Conservation (phyloP, 2,113 vertebrate genomes). For the Pteropus alecto region DNA sequence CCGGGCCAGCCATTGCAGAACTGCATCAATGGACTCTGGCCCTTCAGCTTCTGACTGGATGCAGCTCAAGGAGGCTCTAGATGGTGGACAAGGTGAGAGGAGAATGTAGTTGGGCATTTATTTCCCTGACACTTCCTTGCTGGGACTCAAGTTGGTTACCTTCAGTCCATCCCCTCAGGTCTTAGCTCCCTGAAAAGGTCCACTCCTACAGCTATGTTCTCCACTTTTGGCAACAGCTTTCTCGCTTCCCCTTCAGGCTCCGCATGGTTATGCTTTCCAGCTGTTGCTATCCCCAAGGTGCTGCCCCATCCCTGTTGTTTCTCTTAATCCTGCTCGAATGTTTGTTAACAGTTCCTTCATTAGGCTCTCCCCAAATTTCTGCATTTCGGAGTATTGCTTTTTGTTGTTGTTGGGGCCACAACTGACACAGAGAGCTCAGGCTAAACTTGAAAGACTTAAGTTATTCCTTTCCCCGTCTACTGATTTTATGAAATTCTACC, state of each 20-base stretch:
- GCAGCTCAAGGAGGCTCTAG: not conserved
- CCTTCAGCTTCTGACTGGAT: not conserved
- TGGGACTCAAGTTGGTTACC: not conserved
- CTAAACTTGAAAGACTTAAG: not conserved
- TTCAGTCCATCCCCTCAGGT: not conserved
- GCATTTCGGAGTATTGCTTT: not conserved
- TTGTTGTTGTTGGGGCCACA: not conserved
- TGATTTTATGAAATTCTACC: not conserved
- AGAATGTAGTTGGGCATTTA: not conserved
- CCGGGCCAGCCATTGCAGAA: not conserved
- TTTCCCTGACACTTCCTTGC: not conserved
- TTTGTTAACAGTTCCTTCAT: not conserved
- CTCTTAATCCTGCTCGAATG: not conserved
- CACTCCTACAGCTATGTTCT: not conserved
- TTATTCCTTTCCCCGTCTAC: not conserved
- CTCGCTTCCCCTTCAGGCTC: not conserved
- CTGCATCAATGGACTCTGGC: accelerated
- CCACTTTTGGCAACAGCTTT: not conserved
- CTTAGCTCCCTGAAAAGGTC: not conserved
- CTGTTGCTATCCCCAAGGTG: accelerated
- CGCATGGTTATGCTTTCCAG: not conserved
- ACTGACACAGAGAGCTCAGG: not conserved
- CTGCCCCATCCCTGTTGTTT: not conserved
- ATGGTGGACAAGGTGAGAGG: not conserved
- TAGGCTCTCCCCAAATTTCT: not conserved